Evolutionary conservation across 2,113 vertebrate species (phyloP), one percentile per base, ranked within the genome.

Genomic region (Urocitellus parryii): DNA sequence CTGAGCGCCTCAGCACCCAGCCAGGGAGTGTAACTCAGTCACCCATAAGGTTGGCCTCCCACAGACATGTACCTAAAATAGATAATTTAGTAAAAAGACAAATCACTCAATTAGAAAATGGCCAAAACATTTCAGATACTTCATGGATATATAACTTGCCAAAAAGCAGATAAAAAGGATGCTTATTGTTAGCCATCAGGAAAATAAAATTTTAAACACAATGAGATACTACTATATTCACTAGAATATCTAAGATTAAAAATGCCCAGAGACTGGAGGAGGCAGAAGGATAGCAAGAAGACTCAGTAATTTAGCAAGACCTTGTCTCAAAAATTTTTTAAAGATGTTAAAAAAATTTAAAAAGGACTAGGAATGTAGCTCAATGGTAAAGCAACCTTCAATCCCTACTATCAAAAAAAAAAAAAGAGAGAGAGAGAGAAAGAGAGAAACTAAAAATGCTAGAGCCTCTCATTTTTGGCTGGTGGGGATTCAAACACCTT

Each of bases 201-300:
- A 89, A 94, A 92, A 80, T 63, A 83, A 86, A 83, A 88, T 68
- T 88, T 70, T 93, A 79, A 77, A 56, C 39, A 70, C 39, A 48
- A 67, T 67, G 4, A 87, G 56, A 78, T 5, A 58, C 27, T 8
- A 12, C 53, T 65, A 53, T 65, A 45, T 70, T 88, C n/a, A 10
- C 8, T 61, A 79, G 25, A 79, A 16, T 58, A 95, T 29, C 32
- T 88, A 58, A 93, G 48, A 76, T 10, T 70, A 61, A 86, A 58
- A 88, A 34, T 58, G 56, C 42, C 10, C 76, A 87, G n/a, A 16
- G 16, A 37, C 17, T 8, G n/a, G n/a, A 72, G 24, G 58, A 24
- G 8, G 22, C 22, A 61, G 56, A 22, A 58, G 8, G 8, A 61
- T 25, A 24, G 29, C 65, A 68, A 68, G 32, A 58, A 58, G 56